Evolutionary conservation across 2,888 invertebrate species (phyloP), one percentile per base, ranked within the genome.

Genomic region (Ormyrus pomaceus): DNA sequence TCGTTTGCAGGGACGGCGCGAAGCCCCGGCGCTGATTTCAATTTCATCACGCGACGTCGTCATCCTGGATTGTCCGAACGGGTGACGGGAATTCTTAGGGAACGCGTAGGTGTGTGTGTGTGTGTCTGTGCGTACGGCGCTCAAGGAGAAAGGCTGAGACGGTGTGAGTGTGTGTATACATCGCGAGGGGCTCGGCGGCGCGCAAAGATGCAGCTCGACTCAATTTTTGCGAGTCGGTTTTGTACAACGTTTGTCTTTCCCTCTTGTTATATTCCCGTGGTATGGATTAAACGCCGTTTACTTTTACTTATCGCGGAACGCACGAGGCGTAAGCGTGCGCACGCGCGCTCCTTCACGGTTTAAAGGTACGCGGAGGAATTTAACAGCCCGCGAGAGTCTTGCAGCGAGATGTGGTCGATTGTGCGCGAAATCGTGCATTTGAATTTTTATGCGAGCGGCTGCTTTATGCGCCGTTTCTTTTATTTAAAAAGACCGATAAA

Each of bases 271-370:
- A 73, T 61, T 68, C 59, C 61, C 66, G 59, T n/a, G 19, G 10
- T 50, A 70, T 61, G 75, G 73, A 68, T 19, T 19, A 79, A 78
- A 68, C 51, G 68, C 51, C 69, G 51, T 64, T 79, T 75, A 71
- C 79, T 79, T 75, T 75, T 79, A 74, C 75, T 79, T 64, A 62
- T 45, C 46, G 77, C 53, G 50, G 53, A 19, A 19, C 19, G 19
- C 19, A 19, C 19, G 19, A 19, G 19, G 19, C 19, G 19, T 19
- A 19, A 19, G 19, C 1, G 19, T n/a, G 62, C 70, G 48, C 50
- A 65, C 13, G 19, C 19, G 19, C 8, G 7, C 53, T 13, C 19
- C 19, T 19, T 19, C 19, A 19, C 19, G 19, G 19, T 19, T 19
- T 19, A 19, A 19, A 19, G 19, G 19, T 34, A 55, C 11, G 34